Conservation (phyloP, 2,797 vertebrate genomes). For the Graptemys geographica region DNA sequence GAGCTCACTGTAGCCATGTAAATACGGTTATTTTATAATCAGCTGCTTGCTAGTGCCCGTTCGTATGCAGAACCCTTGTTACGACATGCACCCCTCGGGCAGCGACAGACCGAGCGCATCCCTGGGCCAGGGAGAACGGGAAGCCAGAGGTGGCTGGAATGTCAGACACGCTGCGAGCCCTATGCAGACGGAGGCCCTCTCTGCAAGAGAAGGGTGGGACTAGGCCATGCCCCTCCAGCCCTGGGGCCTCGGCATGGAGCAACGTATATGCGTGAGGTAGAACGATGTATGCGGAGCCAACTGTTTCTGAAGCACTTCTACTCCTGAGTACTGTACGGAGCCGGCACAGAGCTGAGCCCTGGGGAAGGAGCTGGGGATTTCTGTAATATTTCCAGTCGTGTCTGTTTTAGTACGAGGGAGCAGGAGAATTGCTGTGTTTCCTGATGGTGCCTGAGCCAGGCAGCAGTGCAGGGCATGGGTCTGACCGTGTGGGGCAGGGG, state of each 20-base stretch:
- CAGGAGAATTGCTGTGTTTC: not conserved
- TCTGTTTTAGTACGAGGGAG: not conserved
- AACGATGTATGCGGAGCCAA: not conserved
- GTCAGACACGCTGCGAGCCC: not conserved
- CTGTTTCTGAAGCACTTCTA: slow-evolving; percentile 39
- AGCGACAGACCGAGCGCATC: not conserved
- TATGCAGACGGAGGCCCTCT: slow-evolving; percentile 31
- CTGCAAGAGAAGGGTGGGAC: slow-evolving; percentile 2
- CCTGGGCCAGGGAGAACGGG: not conserved
- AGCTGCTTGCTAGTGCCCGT: not conserved
- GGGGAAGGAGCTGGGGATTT: not conserved
- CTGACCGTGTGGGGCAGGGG: too few species aligned
- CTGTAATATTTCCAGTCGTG: rapidly evolving
- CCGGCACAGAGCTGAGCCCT: rapidly evolving
- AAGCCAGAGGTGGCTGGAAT: not conserved
- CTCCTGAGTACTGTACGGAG: slow-evolving; percentile 22
- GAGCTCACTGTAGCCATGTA: slow-evolving; percentile 58
- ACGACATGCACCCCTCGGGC: not conserved
- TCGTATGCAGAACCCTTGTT: not conserved
- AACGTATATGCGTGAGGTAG: slow-evolving; percentile 1
- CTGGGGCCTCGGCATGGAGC: not conserved
- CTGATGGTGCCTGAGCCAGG: too few species aligned
- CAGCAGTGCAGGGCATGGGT: too few species aligned
- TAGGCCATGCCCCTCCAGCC: not conserved
- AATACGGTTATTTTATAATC: slow-evolving; percentile 13